These are phyloP conservation scores for Conus ventricosus DNA, from an alignment of 1,140 invertebrate species.

Conservation along the genomic window DNA sequence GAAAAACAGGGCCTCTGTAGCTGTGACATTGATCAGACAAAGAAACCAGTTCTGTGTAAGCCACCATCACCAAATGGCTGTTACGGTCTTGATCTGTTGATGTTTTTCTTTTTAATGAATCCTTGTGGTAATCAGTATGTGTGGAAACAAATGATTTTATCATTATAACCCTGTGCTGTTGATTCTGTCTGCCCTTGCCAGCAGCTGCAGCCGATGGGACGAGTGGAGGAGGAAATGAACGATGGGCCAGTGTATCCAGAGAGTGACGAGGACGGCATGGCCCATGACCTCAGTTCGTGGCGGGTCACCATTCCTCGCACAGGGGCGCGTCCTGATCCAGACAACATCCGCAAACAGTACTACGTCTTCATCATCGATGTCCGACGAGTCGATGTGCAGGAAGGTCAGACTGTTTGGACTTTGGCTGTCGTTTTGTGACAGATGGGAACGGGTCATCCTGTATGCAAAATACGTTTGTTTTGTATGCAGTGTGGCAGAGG, in stretches of 20 bases:
- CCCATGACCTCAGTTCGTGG: conserved; percentile 83
- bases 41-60: too few relatives aligned
- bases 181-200: background rate
- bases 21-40: too few relatives aligned
- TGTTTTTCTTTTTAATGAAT: too few relatives aligned
- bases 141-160: too few relatives aligned
- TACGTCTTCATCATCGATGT: conserved; percentile 81
- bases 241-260: background rate
- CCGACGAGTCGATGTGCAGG: conserved; percentile 77
- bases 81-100: too few relatives aligned
- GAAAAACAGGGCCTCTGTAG: too few relatives aligned
- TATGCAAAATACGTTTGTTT: too few relatives aligned
- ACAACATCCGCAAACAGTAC: conserved; percentile 71
- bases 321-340: conserved; percentile 75
- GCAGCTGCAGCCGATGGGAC: conserved; percentile 55
- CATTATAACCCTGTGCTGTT: too few relatives aligned
- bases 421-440: background rate
- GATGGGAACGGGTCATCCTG: too few relatives aligned
- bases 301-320: conserved; percentile 81
- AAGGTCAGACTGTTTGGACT: conserved; percentile 42
- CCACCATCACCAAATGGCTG: too few relatives aligned
- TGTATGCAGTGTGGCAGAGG: too few relatives aligned
- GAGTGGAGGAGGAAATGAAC: conserved; percentile 60
- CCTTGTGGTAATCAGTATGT: too few relatives aligned
- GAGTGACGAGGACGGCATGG: conserved; percentile 69